Conservation (phyloP, 2,888 invertebrate species). For the Clusia tigrina region DNA sequence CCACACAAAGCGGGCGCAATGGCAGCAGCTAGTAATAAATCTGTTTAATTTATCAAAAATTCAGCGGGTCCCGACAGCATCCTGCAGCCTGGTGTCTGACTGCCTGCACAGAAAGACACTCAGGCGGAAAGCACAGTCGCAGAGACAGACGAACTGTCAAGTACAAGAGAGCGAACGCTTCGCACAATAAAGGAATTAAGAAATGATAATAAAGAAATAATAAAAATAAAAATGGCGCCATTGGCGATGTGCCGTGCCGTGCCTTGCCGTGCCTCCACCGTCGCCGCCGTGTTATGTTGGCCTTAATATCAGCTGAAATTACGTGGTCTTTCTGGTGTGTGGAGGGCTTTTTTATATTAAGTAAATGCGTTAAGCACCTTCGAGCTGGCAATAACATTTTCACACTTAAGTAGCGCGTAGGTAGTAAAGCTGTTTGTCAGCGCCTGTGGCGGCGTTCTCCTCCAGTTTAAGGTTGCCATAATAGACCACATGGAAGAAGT, state of each 20-base stretch:
- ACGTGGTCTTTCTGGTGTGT: neutral
- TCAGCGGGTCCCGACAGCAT: constrained; percentile 30
- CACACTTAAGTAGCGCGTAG: too few species aligned
- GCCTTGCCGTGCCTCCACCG: neutral
- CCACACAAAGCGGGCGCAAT: neutral
- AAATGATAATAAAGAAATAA: constrained; percentile 17
- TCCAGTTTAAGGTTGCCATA: too few species aligned
- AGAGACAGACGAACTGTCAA: neutral
- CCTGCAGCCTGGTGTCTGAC: neutral
- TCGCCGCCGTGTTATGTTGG: constrained; percentile 8
- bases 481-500: too few species aligned
- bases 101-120: neutral
- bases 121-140: neutral
- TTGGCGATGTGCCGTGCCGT: neutral
- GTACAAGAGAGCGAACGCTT: neutral
- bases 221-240: constrained; percentile 3
- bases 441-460: too few species aligned
- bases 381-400: neutral
- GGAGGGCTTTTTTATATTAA: neutral
- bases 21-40: constrained; percentile 34
- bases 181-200: constrained; percentile 20
- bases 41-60: constrained; percentile 43
- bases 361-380: constrained; percentile 7
- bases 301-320: constrained; percentile 21
- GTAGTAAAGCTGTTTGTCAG: too few species aligned